phyloP scores from a whole-genome alignment of 2,888 invertebrate genomes.

The Volucella bombylans region DNA sequence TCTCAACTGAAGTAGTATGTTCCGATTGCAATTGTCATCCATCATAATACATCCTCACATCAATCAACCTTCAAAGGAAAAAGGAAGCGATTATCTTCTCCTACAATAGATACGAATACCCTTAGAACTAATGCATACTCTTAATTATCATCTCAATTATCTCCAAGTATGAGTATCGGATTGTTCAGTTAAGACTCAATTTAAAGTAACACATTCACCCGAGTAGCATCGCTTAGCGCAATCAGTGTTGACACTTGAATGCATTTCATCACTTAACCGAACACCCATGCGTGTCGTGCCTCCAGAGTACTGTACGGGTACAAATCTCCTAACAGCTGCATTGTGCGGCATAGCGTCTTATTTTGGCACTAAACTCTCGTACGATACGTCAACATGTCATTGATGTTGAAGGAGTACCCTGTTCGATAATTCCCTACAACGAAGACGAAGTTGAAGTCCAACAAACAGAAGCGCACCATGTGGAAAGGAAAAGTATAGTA shows the following conservation, averaged over 20 bases:
- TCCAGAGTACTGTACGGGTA: constrained; percentile 7
- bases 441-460: background rate
- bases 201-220: constrained; percentile 46
- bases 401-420: constrained; percentile 66
- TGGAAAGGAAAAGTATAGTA: background rate
- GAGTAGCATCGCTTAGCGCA: constrained; percentile 29
- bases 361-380: constrained; percentile 63
- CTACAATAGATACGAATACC: background rate
- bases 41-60: constrained; percentile 59
- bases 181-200: constrained; percentile 52
- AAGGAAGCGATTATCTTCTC: constrained; percentile 36
- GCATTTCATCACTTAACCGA: constrained; percentile 70
- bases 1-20: constrained; percentile 8
- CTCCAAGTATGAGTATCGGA: constrained; percentile 44
- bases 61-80: constrained; percentile 48
- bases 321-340: constrained; percentile 69
- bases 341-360: constrained; percentile 45
- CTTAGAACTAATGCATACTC: constrained; percentile 18
- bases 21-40: constrained; percentile 34
- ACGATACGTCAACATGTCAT: constrained; percentile 55
- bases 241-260: constrained; percentile 71
- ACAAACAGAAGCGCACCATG: constrained; percentile 1
- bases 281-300: constrained; percentile 43
- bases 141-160: constrained; percentile 71
- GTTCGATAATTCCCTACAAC: constrained; percentile 36